Percentiles rank a stretch among this genome's conserved stretches.
phyloP scores from a whole-genome alignment of 2,797 vertebrate species.

The Crocodylus rhombifer region DNA sequence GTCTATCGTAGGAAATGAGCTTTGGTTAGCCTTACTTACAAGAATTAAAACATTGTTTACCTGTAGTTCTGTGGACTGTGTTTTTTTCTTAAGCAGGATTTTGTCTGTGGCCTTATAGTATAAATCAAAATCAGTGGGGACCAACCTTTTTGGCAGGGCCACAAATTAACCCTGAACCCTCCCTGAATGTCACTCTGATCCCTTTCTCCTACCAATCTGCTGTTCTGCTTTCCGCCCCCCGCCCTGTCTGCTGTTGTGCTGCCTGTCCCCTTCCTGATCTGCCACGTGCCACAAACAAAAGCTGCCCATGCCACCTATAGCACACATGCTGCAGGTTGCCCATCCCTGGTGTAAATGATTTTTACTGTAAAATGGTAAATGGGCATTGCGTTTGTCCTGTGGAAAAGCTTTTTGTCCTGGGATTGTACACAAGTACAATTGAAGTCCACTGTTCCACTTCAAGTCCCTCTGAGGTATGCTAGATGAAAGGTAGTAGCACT shows the following conservation, averaged over 20 bases:
- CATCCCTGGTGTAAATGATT: neutral
- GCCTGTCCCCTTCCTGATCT: no score
- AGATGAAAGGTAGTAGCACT: no score
- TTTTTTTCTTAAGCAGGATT: neutral
- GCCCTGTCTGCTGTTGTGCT: no score
- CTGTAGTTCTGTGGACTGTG: neutral
- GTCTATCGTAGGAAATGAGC: neutral
- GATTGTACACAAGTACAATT: neutral
- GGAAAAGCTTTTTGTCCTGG: no score
- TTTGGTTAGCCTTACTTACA: neutral
- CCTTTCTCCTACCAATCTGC: no score
- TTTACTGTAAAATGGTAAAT: neutral
- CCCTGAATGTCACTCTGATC: no score
- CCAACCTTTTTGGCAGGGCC: neutral
- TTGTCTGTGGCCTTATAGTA: accelerated
- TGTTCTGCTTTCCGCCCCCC: no score
- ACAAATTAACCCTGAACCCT: neutral
- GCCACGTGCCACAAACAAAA: no score
- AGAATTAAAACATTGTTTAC: neutral
- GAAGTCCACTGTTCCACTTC: no score
- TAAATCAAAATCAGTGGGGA: neutral
- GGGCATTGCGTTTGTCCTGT: neutral
- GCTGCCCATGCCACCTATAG: no score
- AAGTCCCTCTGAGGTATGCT: no score
- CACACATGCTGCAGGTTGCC: no score